These are phyloP conservation scores for Bombycilla garrulus DNA, from an alignment of 2,113 vertebrate genomes.

Conservation along the genomic window DNA sequence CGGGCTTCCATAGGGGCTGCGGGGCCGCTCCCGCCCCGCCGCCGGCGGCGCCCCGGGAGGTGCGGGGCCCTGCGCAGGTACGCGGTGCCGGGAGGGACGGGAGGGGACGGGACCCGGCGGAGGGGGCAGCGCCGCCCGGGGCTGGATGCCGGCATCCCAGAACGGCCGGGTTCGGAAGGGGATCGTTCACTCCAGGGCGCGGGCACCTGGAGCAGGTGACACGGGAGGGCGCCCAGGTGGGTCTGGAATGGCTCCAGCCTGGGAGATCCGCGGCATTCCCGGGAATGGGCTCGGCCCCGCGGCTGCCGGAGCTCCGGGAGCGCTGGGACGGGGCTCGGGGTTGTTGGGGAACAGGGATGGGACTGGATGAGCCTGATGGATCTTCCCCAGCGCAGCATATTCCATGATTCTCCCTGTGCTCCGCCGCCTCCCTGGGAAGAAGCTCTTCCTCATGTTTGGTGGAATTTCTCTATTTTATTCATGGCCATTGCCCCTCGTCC, in stretches of 20 bases:
- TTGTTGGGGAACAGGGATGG: no score
- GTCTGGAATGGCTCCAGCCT: background rate
- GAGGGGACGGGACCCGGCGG: no score
- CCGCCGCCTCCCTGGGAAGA: background rate
- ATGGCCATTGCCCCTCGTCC: background rate
- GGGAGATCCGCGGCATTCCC: background rate
- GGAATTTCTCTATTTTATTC: background rate
- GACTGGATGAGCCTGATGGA: background rate
- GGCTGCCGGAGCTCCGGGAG: background rate
- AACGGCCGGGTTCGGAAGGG: background rate
- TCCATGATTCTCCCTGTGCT: background rate
- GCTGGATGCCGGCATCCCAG: fast-evolving
- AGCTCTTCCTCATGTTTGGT: background rate
- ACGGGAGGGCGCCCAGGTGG: fast-evolving
- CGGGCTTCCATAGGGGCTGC: background rate
- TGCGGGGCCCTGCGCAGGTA: no score
- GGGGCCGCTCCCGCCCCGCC: background rate
- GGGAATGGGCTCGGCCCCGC: background rate
- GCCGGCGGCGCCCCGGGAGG: no score
- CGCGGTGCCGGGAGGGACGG: no score
- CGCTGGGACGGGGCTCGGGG: background rate
- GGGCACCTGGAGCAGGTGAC: background rate
- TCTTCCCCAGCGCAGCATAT: background rate
- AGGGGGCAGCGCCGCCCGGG: background rate
- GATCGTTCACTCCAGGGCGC: no score